Evolutionary conservation across 2,113 vertebrate genomes (phyloP), one percentile per base, ranked within the genome.

Genomic region (Pygoscelis adeliae): DNA sequence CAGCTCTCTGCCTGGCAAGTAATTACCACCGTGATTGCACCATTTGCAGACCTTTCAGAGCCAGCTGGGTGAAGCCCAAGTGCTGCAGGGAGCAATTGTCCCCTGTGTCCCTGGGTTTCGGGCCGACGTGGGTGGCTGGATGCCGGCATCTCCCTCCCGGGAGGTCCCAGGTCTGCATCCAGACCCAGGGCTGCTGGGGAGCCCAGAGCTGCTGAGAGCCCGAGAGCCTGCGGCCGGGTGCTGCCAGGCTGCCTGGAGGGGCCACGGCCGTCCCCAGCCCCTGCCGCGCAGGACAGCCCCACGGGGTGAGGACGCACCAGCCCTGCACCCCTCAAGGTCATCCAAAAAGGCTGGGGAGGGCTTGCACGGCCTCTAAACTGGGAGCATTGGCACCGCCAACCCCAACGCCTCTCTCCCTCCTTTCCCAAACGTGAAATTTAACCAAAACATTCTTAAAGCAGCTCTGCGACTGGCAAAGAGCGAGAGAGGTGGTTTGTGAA

Each of bases 281-380:
- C 44, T 49, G n/a, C 42, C 2, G 1, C 2, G 0, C 2, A 4
- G 14, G 16, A 4, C 6, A 3, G 52, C 32, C 65, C 55, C 42
- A 29, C 0, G 4, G 49, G 15, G 27, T 5, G 8, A 40, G 50
- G 56, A 13, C 10, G 23, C 23, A 25, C 44, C 56, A 40, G 27
- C 42, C 27, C 84, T 50, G 36, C 71, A 40, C 11, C 36, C 47
- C 71, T 52, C 5, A 0, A 38, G 26, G 20, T 16, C 26, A 4
- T 7, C 49, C 1, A 1, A 19, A 21, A 61, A 21, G 23, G 8
- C 61, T 34, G 61, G 26, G 47, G 14, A 59, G 21, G 36, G 62
- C 15, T 17, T 10, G 5, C 36, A 26, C 1, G 0, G n/a, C 13
- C 15, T 25, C 26, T 11, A 40, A 30, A 32, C 26, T 0, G 0